A percentile compares a stretch with the other conserved stretches of the same genome.
Evolutionary conservation across 2,888 invertebrate species (phyloP).

Genomic region (Acronicta psi): DNA sequence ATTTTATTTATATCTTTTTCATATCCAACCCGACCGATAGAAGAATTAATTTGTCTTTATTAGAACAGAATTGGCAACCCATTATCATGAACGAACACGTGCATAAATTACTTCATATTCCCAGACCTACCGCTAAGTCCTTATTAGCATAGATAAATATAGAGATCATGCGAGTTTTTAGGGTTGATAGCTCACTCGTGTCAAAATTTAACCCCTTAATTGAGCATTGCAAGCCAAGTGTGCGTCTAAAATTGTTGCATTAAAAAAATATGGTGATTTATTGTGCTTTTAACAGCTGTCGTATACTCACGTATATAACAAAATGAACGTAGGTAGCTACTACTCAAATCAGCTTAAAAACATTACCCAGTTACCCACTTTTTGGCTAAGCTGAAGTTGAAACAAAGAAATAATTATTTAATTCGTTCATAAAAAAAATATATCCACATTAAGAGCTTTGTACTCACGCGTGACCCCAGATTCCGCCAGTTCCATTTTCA

Average conservation of each 20-base stretch:
- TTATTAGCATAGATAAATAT: constrained; percentile 52
- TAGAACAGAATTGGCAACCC: constrained; percentile 11
- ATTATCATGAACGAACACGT: constrained; percentile 30
- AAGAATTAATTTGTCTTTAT: constrained; percentile 10
- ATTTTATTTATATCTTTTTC: too few relatives aligned
- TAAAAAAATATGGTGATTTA: background rate
- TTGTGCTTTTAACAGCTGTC: background rate
- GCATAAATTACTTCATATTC: constrained; percentile 39
- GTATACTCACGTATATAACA: too few relatives aligned
- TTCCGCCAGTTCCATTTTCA: background rate
- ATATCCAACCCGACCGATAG: too few relatives aligned
- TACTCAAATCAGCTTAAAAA: too few relatives aligned
- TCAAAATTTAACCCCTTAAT: constrained; percentile 23
- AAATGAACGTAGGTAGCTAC: too few relatives aligned
- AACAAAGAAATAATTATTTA: too few relatives aligned
- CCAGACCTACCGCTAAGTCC: constrained; percentile 20
- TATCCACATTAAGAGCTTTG: background rate
- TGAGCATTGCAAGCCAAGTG: constrained; percentile 3
- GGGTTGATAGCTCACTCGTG: constrained; percentile 23
- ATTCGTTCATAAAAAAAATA: too few relatives aligned
- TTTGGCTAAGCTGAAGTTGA: too few relatives aligned
- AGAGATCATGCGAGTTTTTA: constrained; percentile 15
- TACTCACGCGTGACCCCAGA: too few relatives aligned
- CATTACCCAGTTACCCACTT: too few relatives aligned
- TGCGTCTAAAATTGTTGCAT: background rate